A percentile compares a stretch with the other conserved stretches of the same genome.
These are phyloP conservation scores for Nansenia antarctica DNA, from an alignment of 2,113 vertebrate species.

Conservation along the genomic window DNA sequence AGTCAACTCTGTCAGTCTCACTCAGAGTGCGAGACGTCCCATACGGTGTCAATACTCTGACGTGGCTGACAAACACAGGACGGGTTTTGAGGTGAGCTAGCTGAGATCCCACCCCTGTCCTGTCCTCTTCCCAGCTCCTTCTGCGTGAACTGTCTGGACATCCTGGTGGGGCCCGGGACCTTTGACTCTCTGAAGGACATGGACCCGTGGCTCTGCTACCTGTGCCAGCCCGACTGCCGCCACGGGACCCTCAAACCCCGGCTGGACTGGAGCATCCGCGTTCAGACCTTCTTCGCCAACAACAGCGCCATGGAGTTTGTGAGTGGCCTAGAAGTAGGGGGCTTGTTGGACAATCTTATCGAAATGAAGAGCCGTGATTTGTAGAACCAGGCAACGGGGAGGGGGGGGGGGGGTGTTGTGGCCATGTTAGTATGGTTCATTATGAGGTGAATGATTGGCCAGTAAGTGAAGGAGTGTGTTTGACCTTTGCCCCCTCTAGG, in stretches of 20 bases:
- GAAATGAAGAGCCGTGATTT: too few relatives aligned
- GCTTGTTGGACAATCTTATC: too few relatives aligned
- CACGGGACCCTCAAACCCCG: conserved; percentile 79
- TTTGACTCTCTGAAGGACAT: conserved; percentile 73
- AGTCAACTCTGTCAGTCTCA: too few relatives aligned
- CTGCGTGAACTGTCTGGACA: conserved; percentile 88
- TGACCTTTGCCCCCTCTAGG: conserved; percentile 64
- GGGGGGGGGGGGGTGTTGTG: too few relatives aligned
- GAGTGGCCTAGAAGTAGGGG: conserved; percentile 52
- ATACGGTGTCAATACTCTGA: too few relatives aligned
- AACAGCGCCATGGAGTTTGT: conserved; percentile 87
- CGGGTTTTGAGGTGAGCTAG: too few relatives aligned
- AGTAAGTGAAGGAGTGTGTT: neutral
- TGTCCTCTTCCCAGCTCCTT: conserved; percentile 79
- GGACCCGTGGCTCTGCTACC: conserved; percentile 94
- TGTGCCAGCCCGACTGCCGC: conserved; percentile 80
- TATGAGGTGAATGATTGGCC: too few relatives aligned
- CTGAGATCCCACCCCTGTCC: too few relatives aligned
- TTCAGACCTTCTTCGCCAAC: conserved; percentile 89
- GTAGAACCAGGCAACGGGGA: too few relatives aligned
- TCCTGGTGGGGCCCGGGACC: conserved; percentile 81
- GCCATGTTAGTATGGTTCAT: too few relatives aligned
- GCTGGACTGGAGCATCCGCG: conserved; percentile 86
- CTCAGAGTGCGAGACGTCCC: too few relatives aligned
- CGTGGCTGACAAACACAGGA: neutral